phyloP scores from a whole-genome alignment of 2,113 vertebrate genomes.

The Regulus satrapa region DNA sequence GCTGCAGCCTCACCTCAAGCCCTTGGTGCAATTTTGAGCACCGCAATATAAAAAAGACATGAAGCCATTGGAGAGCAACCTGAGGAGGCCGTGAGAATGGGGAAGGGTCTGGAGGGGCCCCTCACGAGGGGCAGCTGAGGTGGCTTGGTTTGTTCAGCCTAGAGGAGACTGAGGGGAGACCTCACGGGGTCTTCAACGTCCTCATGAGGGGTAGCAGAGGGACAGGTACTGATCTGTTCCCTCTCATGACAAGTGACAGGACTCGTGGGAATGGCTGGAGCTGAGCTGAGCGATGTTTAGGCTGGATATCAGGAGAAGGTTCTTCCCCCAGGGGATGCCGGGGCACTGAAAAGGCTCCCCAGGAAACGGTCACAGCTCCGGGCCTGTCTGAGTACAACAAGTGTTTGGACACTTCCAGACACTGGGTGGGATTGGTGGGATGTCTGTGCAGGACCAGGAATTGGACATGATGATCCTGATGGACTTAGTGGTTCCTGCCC shows the following conservation, averaged over 20 bases:
- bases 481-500: neutral
- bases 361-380: accelerated
- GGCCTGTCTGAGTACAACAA: neutral
- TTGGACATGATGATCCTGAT: neutral
- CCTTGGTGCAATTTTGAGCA: neutral
- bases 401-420: neutral
- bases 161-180: neutral
- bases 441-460: neutral
- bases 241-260: neutral
- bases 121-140: neutral
- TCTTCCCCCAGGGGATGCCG: neutral
- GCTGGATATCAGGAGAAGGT: neutral
- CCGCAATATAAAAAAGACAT: neutral
- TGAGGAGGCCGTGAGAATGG: neutral
- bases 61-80: neutral
- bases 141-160: neutral
- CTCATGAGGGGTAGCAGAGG: neutral
- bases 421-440: neutral
- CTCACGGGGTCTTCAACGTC: neutral
- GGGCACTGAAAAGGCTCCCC: neutral
- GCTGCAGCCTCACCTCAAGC: neutral
- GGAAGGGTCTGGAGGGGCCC: neutral
- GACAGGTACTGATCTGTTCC: neutral
- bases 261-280: neutral
- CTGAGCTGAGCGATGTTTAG: neutral